Base-by-base conservation (phyloP, 2,797 vertebrate species). In the Chlorospingus semifuscus region DNA sequence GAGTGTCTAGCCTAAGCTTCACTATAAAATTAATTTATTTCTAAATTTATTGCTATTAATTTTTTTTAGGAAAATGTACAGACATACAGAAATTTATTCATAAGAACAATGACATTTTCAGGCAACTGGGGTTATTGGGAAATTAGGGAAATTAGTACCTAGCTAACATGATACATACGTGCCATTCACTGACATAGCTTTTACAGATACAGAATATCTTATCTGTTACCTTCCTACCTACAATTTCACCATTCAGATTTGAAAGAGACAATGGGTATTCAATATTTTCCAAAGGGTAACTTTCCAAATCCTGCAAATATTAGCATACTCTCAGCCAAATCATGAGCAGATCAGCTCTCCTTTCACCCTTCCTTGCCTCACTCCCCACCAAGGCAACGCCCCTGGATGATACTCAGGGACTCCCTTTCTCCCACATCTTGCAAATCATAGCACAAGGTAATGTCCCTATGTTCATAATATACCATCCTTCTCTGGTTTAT, bases 381-480 rank as follows among this genome's bases (percentile, higher is more conserved):
- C 21, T 30, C 3, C 4, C 9, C 36, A 36, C 20, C 17, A 64
- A 74, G 30, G 20, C 30, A 64, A 37, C 11, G 20, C 4, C 8
- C 11, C 17, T 12, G 9, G 32, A 49, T 34, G 52, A 41, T 9
- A 26, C 9, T 49, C 21, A 36, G 11, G 21, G 11, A 30, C 21
- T 41, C 26, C 11, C 6, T 21, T 11, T 42, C 26, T 65, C 21
- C 26, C 26, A 49, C 7, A 49, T 17, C 42, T 26, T 22, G 7
- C 5, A 36, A 74, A 56, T 36, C 14, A 17, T 3, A 24, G 42
- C 21, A 57, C 26, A 14, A 49, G 26, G 16, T 41, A 49, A 36
- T 1, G 3, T 22, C 32, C 1, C 0, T 36, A 12, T 42, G 6
- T 27, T 9, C 60, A 42, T 18, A 34, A 22, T 3, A 8, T 6